Base-by-base conservation (phyloP, 2,797 vertebrate species). In the Phaenicophaeus curvirostris region DNA sequence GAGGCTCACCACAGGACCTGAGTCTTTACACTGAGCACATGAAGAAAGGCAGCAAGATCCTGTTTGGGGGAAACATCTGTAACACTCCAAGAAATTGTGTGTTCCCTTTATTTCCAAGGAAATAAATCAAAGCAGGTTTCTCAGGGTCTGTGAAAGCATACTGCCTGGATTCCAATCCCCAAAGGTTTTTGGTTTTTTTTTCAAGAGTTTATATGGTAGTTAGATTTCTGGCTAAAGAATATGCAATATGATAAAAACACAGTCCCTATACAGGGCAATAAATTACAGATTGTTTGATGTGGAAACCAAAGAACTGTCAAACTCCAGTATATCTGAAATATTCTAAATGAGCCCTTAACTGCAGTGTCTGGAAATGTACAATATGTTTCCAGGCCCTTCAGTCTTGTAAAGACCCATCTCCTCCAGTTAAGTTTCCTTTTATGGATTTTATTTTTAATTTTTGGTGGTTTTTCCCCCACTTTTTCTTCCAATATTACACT, bases 271-370 rank as follows among this genome's bases (percentile, higher is more conserved):
- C 1, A 18, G 83, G 67, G 74, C 89, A 96, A 97, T 92, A 95
- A 93, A 95, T 96, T 94, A 96, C 85, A 86, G 91, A 89, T 85
- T 88, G 89, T 95, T 97, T 96, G 94, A 90, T 92, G 85, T 94
- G 73, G 73, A 96, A 96, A 94, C 93, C 95, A 94, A 95, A 95
- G 96, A 96, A 90, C 93, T 94, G 96, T 94, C 94, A 93, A 94
- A 79, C 93, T 92, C 68, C 42, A 81, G 84, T 81, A 81, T 77
- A 85, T 85, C 48, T 95, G 87, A 97, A 96, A 85, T 68, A 93
- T 91, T 96, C 90, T 95, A 91, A 96, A 95, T 69, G 92, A 94
- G 89, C 59, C 87, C 65, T 93, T 88, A 89, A 90, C 85, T 75
- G 1, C 5, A 93, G 91, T 65, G 92, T 94, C 94, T 94, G 89